Evolutionary conservation across 1,140 invertebrate species (phyloP), one percentile per base, ranked within the genome.

Genomic region (Metopolophium dirhodum): DNA sequence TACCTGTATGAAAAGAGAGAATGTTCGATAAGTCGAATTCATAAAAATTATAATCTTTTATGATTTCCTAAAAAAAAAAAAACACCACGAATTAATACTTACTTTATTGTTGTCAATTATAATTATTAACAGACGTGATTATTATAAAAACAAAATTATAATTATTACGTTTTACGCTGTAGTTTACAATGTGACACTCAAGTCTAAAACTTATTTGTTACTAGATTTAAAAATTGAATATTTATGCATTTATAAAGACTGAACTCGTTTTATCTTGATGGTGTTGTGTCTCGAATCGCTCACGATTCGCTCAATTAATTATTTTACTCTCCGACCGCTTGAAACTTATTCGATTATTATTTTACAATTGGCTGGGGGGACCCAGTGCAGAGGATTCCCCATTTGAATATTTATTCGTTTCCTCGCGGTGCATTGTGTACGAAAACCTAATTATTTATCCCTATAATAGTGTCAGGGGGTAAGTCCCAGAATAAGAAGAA

Each of bases 391-490:
- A 88, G 45, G 86, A 88, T 88, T 37, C 90, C 18, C 30, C 47
- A 92, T 92, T 92, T 83, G 26, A 92, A 92, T 57, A 89, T 89
- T 77, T 92, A 26, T 92, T 35, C 26, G 54, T 92, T 83, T 23
- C 61, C 30, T n/a, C 90, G 41, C 7, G 0, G n/a, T 37, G 18
- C 45, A 41, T 83, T 37, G 90, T 90, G 30, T 8, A n/a, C 35
- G 14, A 20, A 93, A 86, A 93, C 91, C 77, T 93, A 93, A 93
- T 93, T 83, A 93, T 86, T 93, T 54, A 86, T 93, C 47, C 91
- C 45, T 41, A 57, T 41, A n/a, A 57, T 41, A n/a, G 49, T 86
- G 82, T 85, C 82, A n/a, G 51, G 91, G 90, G 82, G 82, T 57
- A 86, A 37, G 77, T 35, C 54, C 57, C 54, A 30, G 26, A 49